These are phyloP conservation scores for Cebuella pygmaea DNA, from an alignment of 2,797 vertebrate species.

Conservation along the genomic window DNA sequence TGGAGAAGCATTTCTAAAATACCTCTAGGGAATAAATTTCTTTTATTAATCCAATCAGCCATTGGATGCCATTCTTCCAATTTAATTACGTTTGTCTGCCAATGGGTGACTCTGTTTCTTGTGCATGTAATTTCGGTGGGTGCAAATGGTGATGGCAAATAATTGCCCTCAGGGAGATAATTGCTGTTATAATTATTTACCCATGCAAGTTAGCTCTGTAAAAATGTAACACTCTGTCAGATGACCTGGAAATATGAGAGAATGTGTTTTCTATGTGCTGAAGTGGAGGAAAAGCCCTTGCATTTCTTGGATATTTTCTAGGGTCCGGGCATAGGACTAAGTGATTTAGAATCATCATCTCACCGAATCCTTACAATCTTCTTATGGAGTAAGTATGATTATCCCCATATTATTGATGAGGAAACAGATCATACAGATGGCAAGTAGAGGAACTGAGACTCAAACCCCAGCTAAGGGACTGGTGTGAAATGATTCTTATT, in stretches of 20 bases:
- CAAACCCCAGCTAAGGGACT: not conserved
- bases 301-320: not conserved
- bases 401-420: not conserved
- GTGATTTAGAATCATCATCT: not conserved
- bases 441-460: not conserved
- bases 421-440: not conserved
- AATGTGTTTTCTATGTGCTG: not conserved
- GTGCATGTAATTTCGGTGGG: slow-evolving; percentile 56
- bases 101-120: slow-evolving; percentile 51
- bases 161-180: slow-evolving; percentile 53
- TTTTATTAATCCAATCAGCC: slow-evolving; percentile 76
- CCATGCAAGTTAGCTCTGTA: slow-evolving; percentile 1
- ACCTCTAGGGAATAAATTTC: slow-evolving; percentile 61
- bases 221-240: not conserved
- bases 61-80: slow-evolving; percentile 60
- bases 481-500: not conserved
- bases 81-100: slow-evolving; percentile 70
- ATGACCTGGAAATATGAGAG: not conserved
- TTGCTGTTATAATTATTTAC: slow-evolving; percentile 61
- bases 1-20: slow-evolving; percentile 68
- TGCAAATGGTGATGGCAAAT: slow-evolving; percentile 52
- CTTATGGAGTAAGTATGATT: not conserved
- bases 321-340: not conserved
- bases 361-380: not conserved
- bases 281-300: not conserved